Base-by-base conservation (phyloP, 1,140 invertebrate species). In the Zeugodacus cucurbitae region DNA sequence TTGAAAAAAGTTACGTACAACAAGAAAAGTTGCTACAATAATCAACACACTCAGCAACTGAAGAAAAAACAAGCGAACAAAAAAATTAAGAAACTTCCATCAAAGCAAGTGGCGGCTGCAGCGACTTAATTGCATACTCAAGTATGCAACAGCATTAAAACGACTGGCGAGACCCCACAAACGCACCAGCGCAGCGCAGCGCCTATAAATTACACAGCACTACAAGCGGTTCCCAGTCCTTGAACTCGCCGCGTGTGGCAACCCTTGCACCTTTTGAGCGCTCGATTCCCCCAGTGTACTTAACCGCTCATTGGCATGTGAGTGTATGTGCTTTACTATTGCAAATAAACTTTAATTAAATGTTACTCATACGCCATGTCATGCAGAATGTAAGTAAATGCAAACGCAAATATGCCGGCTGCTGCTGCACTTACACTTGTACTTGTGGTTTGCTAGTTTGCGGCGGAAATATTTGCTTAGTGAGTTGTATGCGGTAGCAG, bases 281-380 rank as follows among this genome's bases (percentile, higher is more conserved):
- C 67, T 6, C 17, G 0, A 20, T 22, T n/a, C 34, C 67, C 20
- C 62, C 32, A 14, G 11, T 34, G 26, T 67, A 67, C 32, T 67
- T 67, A 14, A 6, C 0, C 11, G 62, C 29, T 32, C 26, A 32
- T 67, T 17, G 26, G 29, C 29, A 64, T 29, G 11, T 67, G 26
- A 34, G 26, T 67, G 64, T 67, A 11, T n/a, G 17, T 41, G 17
- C 34, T 37, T 74, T 74, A 41, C 67, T n/a, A 74, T 74, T 74
- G 34, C 67, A 74, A 74, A 74, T 74, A 74, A 74, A 74, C 67
- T 74, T 74, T 74, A 74, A 74, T 74, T 74, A 74, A 74, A 74
- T 74, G 67, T 74, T 74, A 74, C 67, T 74, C 67, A 74, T 74
- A 74, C 67, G 67, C 34, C 67, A 34, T 74, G 67, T 74, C 67